Conservation (phyloP, 2,888 invertebrate species). For the Tachystola acroxantha region DNA sequence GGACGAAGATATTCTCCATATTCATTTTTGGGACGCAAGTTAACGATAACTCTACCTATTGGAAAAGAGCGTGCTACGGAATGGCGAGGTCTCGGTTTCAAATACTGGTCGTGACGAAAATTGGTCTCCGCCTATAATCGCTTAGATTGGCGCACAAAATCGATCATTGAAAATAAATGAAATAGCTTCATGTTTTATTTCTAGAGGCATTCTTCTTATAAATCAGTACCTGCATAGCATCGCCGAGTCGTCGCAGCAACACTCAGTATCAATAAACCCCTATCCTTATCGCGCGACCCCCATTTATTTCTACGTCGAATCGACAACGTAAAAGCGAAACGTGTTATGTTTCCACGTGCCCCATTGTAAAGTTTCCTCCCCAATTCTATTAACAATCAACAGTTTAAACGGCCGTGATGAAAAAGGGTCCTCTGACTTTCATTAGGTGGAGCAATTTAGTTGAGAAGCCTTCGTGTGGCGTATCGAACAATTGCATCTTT, state of each 20-base stretch:
- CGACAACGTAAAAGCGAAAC: conserved; percentile 55
- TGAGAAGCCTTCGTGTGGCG: conserved; percentile 9
- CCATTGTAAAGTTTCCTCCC: conserved; percentile 59
- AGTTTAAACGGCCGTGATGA: conserved; percentile 43
- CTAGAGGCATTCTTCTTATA: not conserved
- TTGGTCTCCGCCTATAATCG: too few species aligned
- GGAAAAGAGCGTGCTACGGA: too few species aligned
- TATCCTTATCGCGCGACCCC: conserved; percentile 23
- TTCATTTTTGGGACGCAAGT: too few species aligned
- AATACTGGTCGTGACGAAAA: too few species aligned
- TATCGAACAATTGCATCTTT: conserved; percentile 1
- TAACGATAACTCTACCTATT: too few species aligned
- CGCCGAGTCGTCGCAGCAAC: conserved; percentile 10
- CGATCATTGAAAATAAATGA: too few species aligned
- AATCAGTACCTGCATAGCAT: conserved; percentile 6
- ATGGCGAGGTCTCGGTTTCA: too few species aligned
- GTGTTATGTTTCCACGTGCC: conserved; percentile 55
- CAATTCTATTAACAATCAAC: conserved; percentile 54
- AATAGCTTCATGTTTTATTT: too few species aligned
- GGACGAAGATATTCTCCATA: too few species aligned
- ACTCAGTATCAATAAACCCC: conserved; percentile 22
- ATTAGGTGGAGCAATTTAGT: conserved; percentile 20
- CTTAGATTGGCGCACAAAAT: too few species aligned
- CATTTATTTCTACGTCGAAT: conserved; percentile 34
- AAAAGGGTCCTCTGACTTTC: conserved; percentile 30